Conservation (phyloP, 2,888 invertebrate species). For the Drosophila nr. perissopoda region DNA sequence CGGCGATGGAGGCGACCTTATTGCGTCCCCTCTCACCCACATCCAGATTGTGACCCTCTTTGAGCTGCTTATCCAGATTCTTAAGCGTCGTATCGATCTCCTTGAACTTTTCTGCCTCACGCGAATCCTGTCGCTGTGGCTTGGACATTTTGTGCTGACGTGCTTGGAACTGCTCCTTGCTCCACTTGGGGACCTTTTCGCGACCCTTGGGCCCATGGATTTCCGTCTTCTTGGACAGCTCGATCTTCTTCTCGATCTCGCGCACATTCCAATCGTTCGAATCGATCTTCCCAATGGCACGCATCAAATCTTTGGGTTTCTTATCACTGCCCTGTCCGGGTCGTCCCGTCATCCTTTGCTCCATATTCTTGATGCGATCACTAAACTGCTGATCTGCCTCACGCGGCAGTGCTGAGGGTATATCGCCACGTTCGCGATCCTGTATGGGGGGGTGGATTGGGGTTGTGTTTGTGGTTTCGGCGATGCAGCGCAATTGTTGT, state of each 20-base stretch:
- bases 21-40: conserved; percentile 88
- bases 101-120: conserved; percentile 88
- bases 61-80: conserved; percentile 89
- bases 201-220: conserved; percentile 85
- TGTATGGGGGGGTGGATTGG: conserved; percentile 33
- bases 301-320: conserved; percentile 93
- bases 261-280: conserved; percentile 96
- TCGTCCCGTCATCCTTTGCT: conserved; percentile 90
- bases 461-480: conserved; percentile 17
- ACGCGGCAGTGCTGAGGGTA: conserved; percentile 83
- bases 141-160: conserved; percentile 90
- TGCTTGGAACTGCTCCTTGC: conserved; percentile 90
- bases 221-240: conserved; percentile 85
- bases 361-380: conserved; percentile 89
- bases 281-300: conserved; percentile 95
- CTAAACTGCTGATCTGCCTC: conserved; percentile 84
- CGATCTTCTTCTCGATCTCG: conserved; percentile 95
- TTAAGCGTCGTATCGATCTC: conserved; percentile 91
- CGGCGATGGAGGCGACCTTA: conserved; percentile 95
- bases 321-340: conserved; percentile 87
- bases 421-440: conserved; percentile 85
- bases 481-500: conserved; percentile 27
- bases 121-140: conserved; percentile 87
- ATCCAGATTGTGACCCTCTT: conserved; percentile 91
- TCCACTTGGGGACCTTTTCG: conserved; percentile 96